Conservation (phyloP, 2,888 invertebrate genomes). For the Pseudanteris insignis region DNA sequence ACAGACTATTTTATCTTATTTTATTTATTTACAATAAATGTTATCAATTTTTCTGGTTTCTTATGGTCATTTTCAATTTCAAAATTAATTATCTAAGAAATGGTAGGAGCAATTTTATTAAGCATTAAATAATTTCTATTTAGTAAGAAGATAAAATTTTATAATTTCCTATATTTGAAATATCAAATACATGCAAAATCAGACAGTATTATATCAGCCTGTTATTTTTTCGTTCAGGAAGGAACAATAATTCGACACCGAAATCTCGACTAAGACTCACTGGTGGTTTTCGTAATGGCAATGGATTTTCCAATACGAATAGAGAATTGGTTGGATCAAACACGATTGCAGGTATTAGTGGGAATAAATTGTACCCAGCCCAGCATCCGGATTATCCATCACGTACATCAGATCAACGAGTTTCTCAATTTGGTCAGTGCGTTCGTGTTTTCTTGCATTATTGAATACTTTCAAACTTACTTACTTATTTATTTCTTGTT, state of each 20-base stretch:
- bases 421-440: constrained; percentile 24
- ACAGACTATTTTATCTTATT: too few relatives aligned
- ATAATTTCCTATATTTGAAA: too few relatives aligned
- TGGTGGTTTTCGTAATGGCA: constrained; percentile 48
- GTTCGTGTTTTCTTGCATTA: too few relatives aligned
- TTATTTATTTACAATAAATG: too few relatives aligned
- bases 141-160: too few relatives aligned
- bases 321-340: constrained; percentile 48
- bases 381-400: constrained; percentile 26
- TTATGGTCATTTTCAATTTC: too few relatives aligned
- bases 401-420: constrained; percentile 20
- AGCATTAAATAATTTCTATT: too few relatives aligned
- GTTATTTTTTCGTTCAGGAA: constrained; percentile 8
- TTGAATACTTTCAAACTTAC: not conserved
- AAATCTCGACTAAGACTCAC: constrained; percentile 34
- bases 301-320: constrained; percentile 49
- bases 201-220: too few relatives aligned
- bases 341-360: constrained; percentile 38
- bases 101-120: too few relatives aligned
- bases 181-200: too few relatives aligned
- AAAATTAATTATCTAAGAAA: too few relatives aligned
- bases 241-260: not conserved
- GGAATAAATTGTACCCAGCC: constrained; percentile 18
- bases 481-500: not conserved
- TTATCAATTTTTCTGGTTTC: too few relatives aligned